These are phyloP conservation scores for Equus quagga DNA, from an alignment of 2,113 vertebrate species.

Conservation along the genomic window DNA sequence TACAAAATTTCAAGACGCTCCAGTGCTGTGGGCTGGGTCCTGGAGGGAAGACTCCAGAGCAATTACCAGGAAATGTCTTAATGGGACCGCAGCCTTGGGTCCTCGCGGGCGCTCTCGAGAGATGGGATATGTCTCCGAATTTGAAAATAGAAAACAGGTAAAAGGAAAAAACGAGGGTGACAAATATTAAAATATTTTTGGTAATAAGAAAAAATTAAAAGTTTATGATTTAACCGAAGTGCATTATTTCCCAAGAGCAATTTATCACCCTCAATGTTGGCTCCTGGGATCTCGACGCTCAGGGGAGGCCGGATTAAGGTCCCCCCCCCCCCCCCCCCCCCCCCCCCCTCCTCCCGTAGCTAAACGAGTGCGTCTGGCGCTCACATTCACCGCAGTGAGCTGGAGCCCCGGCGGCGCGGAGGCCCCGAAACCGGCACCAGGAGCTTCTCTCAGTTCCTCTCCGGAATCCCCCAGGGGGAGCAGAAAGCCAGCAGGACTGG, in stretches of 20 bases:
- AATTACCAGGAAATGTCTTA: neutral
- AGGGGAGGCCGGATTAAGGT: neutral
- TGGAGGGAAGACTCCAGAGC: neutral
- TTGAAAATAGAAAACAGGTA: neutral
- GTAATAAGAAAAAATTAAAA: slow-evolving; percentile 34
- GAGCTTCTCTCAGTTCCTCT: neutral
- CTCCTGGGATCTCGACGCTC: neutral
- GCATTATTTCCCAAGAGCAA: neutral
- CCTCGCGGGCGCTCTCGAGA: neutral
- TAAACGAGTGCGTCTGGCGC: neutral
- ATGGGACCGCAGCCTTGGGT: neutral
- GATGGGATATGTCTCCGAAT: neutral
- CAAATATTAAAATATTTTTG: neutral
- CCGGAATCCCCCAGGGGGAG: accelerated
- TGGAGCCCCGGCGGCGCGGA: accelerated
- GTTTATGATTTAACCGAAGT: neutral
- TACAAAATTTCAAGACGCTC: neutral
- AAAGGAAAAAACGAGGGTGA: no score
- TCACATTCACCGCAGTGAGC: neutral
- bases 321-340: accelerated
- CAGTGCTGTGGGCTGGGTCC: neutral
- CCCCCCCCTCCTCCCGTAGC: accelerated
- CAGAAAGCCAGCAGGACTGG: no score
- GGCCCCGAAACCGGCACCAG: neutral
- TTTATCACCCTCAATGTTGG: neutral